Conservation (phyloP, 2,888 invertebrate species). For the Nomada fabriciana region DNA sequence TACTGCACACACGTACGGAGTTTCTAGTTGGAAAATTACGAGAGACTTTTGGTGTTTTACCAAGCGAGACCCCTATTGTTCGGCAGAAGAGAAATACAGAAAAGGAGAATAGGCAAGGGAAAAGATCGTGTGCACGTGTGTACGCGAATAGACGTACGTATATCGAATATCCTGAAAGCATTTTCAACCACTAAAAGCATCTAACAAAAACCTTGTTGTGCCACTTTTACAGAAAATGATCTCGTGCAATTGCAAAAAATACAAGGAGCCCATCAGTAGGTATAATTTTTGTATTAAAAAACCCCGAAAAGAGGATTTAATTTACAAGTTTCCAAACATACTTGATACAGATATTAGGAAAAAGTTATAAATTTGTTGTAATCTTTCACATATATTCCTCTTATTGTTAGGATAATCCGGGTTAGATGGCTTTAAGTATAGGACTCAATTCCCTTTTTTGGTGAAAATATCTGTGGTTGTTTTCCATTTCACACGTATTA, state of each 20-base stretch:
- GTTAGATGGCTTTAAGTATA: no score
- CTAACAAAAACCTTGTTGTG: conserved; percentile 29
- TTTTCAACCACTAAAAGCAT: conserved; percentile 54
- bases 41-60: conserved; percentile 25
- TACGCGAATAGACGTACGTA: conserved; percentile 20
- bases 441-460: no score
- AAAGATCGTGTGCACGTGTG: not conserved
- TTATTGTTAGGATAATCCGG: no score
- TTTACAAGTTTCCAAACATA: not conserved
- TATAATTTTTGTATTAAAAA: conserved; percentile 6
- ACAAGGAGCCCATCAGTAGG: no score
- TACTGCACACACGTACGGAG: not conserved
- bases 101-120: not conserved
- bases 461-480: no score
- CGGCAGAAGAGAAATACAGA: conserved; percentile 3
- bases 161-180: conserved; percentile 52
- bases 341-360: not conserved
- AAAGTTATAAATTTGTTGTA: not conserved
- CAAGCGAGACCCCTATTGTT: conserved; percentile 16
- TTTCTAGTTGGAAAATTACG: conserved; percentile 32
- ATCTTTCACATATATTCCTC: no score
- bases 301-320: not conserved
- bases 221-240: conserved; percentile 17
- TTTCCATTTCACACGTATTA: no score
- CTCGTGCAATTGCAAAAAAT: not conserved